Evolutionary conservation across 2,888 invertebrate genomes (phyloP).

Genomic region (Nomada hirtipes): DNA sequence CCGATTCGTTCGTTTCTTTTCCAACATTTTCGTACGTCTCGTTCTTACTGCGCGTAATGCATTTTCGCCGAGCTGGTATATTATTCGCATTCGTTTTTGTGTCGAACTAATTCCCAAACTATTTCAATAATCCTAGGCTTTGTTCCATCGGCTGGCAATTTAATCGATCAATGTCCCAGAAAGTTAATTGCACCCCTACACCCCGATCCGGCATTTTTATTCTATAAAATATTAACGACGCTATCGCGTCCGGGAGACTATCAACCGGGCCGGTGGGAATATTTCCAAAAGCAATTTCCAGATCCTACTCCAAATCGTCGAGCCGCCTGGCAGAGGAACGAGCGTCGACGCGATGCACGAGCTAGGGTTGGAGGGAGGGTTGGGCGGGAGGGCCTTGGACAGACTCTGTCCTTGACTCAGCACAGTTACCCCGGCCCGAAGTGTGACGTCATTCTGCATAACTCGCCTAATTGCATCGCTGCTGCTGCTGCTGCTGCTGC

Average conservation of each 20-base stretch:
- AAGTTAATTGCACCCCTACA: too few species aligned
- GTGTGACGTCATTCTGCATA: constrained; percentile 84
- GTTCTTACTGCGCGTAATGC: not conserved
- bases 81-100: too few species aligned
- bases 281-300: constrained; percentile 9
- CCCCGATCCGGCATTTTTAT: too few species aligned
- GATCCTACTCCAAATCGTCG: constrained; percentile 2
- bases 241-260: too few species aligned
- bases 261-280: too few species aligned
- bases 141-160: too few species aligned
- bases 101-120: too few species aligned
- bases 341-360: constrained; percentile 15
- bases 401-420: constrained; percentile 84
- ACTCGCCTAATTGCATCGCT: constrained; percentile 84
- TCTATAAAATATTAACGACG: too few species aligned
- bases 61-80: not conserved
- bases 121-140: too few species aligned
- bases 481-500: constrained; percentile 73
- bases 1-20: not conserved
- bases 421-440: constrained; percentile 83
- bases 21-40: too few species aligned
- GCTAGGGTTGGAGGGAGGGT: constrained; percentile 54
- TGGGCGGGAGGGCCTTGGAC: constrained; percentile 80
- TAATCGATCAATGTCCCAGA: too few species aligned
- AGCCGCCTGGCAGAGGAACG: not conserved